Base-by-base conservation (phyloP, 2,888 invertebrate genomes). In the Chouioia cunea region DNA sequence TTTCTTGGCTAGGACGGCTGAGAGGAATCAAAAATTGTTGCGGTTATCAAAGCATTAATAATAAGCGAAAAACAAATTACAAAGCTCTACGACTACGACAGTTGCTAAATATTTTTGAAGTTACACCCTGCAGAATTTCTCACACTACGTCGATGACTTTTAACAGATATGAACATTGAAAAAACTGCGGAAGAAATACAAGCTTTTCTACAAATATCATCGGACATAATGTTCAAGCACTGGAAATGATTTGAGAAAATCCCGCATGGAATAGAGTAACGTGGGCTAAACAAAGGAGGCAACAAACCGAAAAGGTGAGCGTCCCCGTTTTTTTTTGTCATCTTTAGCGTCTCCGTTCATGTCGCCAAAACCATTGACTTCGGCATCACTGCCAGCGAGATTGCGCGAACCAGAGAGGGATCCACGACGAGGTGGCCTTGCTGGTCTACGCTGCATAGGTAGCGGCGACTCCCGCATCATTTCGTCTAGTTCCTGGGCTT, bases 241-340 rank as follows among this genome's bases (percentile, higher is more conserved):
- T 10, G 36, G 1, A 12, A 10, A 36, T 36, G 36, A 36, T 10
- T 36, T 6, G 36, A 1, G 12, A 36, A 36, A 36, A 36, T 6
- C 36, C 36, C 10, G 10, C 6, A 36, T 6, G 12, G 2, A 36
- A 36, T 3, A 6, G 12, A 36, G 36, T 10, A 36, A 36, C 12
- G 36, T n/a, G n/a, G n/a, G 14, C n/a, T 54, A 15, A 6, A 43
- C n/a, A 50, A 62, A 23, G 18, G 16, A 56, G 20, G 22, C 18
- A 14, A 27, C 44, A 87, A 84, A 93, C 92, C 93, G 93, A 86
- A 98, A 97, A 18, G 97, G 97, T 48, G 97, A 97, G 76, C 96
- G 90, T 64, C 96, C 96, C 12, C 97, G 88, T 81, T 92, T 91
- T 85, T 93, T 92, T 82, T 93, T 92, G 71, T 92, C 90, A 77